These are phyloP conservation scores for Macaca nemestrina DNA, from an alignment of 2,113 vertebrate species.

Conservation along the genomic window DNA sequence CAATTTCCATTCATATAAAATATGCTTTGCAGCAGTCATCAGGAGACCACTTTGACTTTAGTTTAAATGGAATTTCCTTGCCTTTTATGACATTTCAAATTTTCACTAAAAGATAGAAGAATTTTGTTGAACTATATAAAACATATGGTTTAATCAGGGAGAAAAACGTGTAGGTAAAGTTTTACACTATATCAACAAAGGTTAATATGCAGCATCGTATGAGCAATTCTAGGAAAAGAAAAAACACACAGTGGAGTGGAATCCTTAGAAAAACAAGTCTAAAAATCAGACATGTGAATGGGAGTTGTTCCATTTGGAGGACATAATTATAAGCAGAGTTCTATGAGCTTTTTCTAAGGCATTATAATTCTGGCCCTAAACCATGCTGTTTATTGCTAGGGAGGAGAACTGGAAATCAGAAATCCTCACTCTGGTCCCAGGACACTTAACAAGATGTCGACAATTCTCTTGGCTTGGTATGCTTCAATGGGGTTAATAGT, in stretches of 20 bases:
- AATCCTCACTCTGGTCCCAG: neutral
- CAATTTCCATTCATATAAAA: constrained; percentile 60
- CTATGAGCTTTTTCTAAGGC: neutral
- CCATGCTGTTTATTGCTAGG: neutral
- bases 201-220: neutral
- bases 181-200: neutral
- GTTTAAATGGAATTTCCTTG: constrained; percentile 50
- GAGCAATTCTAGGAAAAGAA: neutral
- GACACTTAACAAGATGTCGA: neutral
- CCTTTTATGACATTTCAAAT: constrained; percentile 38
- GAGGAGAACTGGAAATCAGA: constrained; percentile 7
- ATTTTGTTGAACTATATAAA: neutral
- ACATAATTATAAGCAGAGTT: neutral
- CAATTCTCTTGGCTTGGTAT: neutral
- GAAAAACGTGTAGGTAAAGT: neutral
- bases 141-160: neutral
- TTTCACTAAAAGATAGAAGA: constrained; percentile 47
- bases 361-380: neutral
- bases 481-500: constrained; percentile 11
- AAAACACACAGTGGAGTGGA: neutral
- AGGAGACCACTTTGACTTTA: constrained; percentile 37
- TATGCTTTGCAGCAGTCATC: constrained; percentile 18
- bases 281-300: neutral
- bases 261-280: neutral
- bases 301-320: neutral